A percentile compares a stretch with the other conserved stretches of the same genome.
Evolutionary conservation across 2,113 vertebrate genomes (phyloP).

Genomic region (Xenotilapia leptura): DNA sequence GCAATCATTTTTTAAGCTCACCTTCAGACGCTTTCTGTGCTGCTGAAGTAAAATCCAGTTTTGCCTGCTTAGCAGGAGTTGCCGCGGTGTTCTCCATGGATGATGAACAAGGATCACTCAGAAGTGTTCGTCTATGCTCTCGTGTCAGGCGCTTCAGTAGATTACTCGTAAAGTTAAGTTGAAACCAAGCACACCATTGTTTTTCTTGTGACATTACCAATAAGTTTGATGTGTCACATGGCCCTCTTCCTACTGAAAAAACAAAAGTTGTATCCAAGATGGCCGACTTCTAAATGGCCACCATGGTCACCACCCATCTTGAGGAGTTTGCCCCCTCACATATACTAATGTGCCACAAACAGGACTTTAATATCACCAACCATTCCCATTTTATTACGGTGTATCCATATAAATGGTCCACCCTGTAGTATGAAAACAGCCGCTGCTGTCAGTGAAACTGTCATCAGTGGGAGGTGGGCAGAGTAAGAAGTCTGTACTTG

Average conservation of each 20-base stretch:
- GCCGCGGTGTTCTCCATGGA: too few relatives aligned
- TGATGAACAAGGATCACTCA: too few relatives aligned
- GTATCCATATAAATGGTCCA: not conserved
- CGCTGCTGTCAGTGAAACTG: not conserved
- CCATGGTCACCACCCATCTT: not conserved
- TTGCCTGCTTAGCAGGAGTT: too few relatives aligned
- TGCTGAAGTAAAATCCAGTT: too few relatives aligned
- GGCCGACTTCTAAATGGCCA: not conserved
- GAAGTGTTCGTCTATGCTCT: too few relatives aligned
- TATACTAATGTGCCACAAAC: not conserved
- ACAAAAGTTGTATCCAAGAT: not conserved
- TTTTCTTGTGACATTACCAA: too few relatives aligned
- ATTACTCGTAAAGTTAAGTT: not conserved
- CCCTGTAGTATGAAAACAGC: not conserved
- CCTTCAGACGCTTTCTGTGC: too few relatives aligned
- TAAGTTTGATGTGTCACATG: not conserved
- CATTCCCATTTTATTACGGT: not conserved
- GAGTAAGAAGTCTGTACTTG: constrained; percentile 69
- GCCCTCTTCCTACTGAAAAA: not conserved
- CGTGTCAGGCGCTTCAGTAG: too few relatives aligned
- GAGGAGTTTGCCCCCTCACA: not conserved
- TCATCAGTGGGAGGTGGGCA: constrained; percentile 1
- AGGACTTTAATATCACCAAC: not conserved
- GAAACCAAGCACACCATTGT: not conserved
- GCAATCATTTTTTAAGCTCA: too few relatives aligned